Base-by-base conservation (phyloP, 1,140 invertebrate species). In the Amphibalanus amphitrite region DNA sequence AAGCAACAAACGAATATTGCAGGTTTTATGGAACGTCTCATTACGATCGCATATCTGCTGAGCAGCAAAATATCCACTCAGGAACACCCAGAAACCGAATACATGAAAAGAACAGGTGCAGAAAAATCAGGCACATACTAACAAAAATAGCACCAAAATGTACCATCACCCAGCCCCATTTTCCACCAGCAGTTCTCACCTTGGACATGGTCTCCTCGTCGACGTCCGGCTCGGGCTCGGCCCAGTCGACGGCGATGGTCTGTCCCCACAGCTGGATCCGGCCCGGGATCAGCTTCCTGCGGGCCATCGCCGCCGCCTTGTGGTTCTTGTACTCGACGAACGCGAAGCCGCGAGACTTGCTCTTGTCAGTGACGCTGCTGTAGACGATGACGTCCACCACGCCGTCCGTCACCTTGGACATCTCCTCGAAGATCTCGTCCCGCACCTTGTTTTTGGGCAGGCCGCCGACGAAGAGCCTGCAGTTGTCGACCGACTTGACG, bases 301-400 rank as follows among this genome's bases (percentile, higher is more conserved):
- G 81, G 0, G 91, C 90, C 85, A 91, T 89, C 0, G 90, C 90
- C 3, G 91, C 92, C 0, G 86, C 84, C 69, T 87, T 82, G 77
- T 94, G 92, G 75, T 83, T 86, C 68, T 85, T 84, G 76, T 93
- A 95, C 78, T 93, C 91, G n/a, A 93, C 88, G 78, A 95, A 93
- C 23, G 90, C 89, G 78, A 91, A 93, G 0, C 91, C 91, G 28
- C 91, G 80, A 79, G 91, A 93, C 72, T 87, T 82, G 0, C 80
- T 81, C 70, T 85, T 85, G 76, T 91, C 84, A 28, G 78, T 76
- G 29, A 80, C 79, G 72, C 78, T 80, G 1, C 85, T 86, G 78
- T 92, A 92, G n/a, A 91, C 79, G 72, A 92, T 92, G 3, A 93
- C 85, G 74, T 90, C 83, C 0, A 82, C 81, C 28, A 91, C 86